Conservation (phyloP, 2,797 vertebrate genomes). For the Nothura maculosa region DNA sequence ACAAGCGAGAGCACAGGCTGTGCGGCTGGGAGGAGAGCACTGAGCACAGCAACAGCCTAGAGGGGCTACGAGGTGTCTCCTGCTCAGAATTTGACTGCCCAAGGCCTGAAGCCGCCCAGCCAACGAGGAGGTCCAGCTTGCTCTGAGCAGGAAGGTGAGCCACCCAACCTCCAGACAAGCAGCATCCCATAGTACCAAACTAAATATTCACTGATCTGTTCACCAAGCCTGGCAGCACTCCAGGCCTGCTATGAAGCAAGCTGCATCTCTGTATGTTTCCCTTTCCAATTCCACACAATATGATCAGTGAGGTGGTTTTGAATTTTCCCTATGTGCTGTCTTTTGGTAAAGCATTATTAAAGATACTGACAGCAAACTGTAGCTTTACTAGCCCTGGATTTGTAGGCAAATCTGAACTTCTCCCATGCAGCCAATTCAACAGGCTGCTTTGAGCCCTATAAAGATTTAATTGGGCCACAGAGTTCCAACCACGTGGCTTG, state of each 20-base stretch:
- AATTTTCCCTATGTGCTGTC: background rate
- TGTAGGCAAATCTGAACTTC: background rate
- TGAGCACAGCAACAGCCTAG: background rate
- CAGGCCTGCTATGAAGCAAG: background rate
- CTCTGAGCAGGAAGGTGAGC: background rate
- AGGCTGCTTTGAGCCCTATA: constrained; percentile 18
- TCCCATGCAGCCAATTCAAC: constrained; percentile 3
- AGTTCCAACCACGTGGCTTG: background rate
- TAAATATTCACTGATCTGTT: background rate
- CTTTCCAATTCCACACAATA: background rate
- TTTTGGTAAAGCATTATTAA: background rate
- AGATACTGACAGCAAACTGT: background rate
- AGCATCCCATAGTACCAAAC: background rate
- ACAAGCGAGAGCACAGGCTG: background rate
- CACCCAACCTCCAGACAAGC: background rate
- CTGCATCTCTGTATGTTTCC: background rate
- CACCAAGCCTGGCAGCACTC: background rate
- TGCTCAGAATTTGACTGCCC: background rate
- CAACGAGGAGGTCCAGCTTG: background rate
- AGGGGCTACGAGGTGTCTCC: background rate
- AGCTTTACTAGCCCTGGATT: background rate
- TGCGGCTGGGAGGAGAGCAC: background rate
- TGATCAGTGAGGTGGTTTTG: background rate
- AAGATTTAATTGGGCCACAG: constrained; percentile 21
- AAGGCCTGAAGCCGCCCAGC: background rate